Evolutionary conservation across 1,140 invertebrate genomes (phyloP), one percentile per base, ranked within the genome.

Genomic region (Campoletis sonorensis): DNA sequence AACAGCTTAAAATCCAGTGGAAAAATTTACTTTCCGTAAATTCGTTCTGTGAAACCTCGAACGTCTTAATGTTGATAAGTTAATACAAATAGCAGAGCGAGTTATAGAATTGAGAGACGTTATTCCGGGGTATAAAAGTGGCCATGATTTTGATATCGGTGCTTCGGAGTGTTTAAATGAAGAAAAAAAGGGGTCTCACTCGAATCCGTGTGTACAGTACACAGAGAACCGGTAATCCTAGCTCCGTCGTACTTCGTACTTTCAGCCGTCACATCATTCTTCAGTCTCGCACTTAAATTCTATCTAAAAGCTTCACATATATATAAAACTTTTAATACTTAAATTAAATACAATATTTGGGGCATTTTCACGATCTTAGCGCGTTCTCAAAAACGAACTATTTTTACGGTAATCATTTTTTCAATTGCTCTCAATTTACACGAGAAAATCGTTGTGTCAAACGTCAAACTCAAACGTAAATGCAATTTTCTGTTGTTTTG

Each of bases 151-250:
- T 70, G 67, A 70, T 70, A 70, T 70, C 67, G 67, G 13, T 70
- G 30, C n/a, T 18, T 54, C 1, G 5, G 67, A 37, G 67, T 21
- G 26, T 70, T 70, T 70, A 18, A 30, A 70, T 33, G 67, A 70
- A 70, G 33, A 70, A 33, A 70, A 70, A 70, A 33, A 21, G 67
- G 67, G 67, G 67, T 70, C 26, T 70, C 67, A 21, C 67, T 33
- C 13, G 67, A 70, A 70, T 33, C 67, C 30, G 61, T 70, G 67
- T 70, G 27, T 70, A 70, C 67, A 70, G 26, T 70, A 70, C 67
- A 70, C 67, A 70, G 67, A 70, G 67, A 70, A 70, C 67, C 67
- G 30, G 67, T 70, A 70, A 70, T 70, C 67, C 67, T 70, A 70
- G 67, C 26, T 30, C 15, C 61, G 23, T 70, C 30, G 67, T 33